Evolutionary conservation across 1,140 invertebrate species (phyloP).

Genomic region (Lepidurus packardi): DNA sequence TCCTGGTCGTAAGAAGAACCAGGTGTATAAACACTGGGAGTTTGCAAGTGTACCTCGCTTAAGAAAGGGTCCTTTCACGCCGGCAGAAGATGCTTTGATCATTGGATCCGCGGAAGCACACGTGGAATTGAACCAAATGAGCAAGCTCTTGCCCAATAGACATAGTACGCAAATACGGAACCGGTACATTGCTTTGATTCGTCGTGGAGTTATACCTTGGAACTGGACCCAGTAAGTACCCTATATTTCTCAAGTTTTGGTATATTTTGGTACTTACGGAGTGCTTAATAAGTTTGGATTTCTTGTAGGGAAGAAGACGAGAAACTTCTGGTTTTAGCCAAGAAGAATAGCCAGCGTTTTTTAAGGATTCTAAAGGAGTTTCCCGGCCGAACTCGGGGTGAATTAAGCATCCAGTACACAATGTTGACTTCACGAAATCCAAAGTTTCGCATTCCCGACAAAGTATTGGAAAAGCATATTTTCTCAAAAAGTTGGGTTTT

Average conservation of each 20-base stretch:
- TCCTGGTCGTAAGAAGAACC: conserved; percentile 15
- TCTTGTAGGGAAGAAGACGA: conserved; percentile 27
- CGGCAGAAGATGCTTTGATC: conserved; percentile 2
- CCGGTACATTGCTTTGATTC: neutral
- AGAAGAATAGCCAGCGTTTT: neutral
- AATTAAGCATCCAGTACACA: neutral
- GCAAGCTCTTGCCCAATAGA: neutral
- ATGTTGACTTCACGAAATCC: neutral
- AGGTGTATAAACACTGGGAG: conserved; percentile 23
- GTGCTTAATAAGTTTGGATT: neutral
- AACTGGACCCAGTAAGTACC: neutral
- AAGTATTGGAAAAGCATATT: neutral
- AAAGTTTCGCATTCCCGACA: neutral
- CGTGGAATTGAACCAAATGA: neutral
- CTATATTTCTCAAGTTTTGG: too few species aligned
- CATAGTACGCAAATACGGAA: conserved; percentile 22
- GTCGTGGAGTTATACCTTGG: neutral
- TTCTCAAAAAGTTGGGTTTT: neutral
- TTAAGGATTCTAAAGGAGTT: conserved; percentile 8
- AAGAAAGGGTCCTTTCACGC: conserved; percentile 6
- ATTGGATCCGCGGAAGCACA: conserved; percentile 4
- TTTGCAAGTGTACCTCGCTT: neutral
- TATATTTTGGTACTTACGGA: neutral
- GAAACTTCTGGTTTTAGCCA: neutral
- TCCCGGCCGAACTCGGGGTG: conserved; percentile 29